Conservation (phyloP, 2,888 invertebrate species). For the Mayetiola destructor region DNA sequence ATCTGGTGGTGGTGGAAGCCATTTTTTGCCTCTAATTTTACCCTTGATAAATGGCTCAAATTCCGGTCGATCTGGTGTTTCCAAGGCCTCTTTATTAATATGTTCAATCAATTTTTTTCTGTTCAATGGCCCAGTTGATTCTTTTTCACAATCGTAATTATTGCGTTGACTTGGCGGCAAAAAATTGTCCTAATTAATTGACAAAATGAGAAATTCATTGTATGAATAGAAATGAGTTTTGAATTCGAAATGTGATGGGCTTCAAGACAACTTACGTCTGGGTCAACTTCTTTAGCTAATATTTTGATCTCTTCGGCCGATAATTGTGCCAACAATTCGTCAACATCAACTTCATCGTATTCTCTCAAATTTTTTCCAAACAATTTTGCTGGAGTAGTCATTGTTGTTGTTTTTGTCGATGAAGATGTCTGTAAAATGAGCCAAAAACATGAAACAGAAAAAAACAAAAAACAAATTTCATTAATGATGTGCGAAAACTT, state of each 20-base stretch:
- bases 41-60: slow-evolving; percentile 86
- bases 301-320: slow-evolving; percentile 92
- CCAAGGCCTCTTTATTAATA: slow-evolving; percentile 94
- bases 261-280: slow-evolving; percentile 98
- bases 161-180: slow-evolving; percentile 92
- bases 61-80: slow-evolving; percentile 95
- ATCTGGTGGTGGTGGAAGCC: slow-evolving; percentile 65
- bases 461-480: too few species aligned
- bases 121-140: slow-evolving; percentile 88
- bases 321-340: slow-evolving; percentile 82
- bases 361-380: slow-evolving; percentile 80
- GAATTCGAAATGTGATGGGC: too few species aligned
- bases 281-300: slow-evolving; percentile 96
- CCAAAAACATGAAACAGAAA: too few species aligned
- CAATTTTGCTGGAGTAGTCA: slow-evolving; percentile 79
- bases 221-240: not conserved
- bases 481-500: too few species aligned
- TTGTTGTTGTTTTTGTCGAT: slow-evolving; percentile 74
- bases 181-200: slow-evolving; percentile 70
- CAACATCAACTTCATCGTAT: slow-evolving; percentile 92
- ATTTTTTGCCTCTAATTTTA: slow-evolving; percentile 80
- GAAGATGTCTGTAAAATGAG: slow-evolving; percentile 60
- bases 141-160: slow-evolving; percentile 91
- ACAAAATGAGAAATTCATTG: not conserved
- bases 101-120: slow-evolving; percentile 90